Evolutionary conservation across 2,797 vertebrate genomes (phyloP).

Genomic region (Sebastiscus albofasciatus): DNA sequence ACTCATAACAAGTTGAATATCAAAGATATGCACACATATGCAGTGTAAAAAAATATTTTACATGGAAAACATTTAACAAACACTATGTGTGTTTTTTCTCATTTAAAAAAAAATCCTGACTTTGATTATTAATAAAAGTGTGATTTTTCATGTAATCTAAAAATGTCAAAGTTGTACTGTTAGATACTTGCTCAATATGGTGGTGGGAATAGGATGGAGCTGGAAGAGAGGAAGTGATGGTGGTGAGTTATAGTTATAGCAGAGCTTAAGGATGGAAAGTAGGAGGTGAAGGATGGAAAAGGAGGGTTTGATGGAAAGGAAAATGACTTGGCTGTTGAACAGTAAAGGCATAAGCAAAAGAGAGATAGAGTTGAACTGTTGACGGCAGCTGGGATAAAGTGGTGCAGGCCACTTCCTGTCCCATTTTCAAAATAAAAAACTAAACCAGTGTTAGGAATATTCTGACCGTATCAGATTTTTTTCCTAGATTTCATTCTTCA

Average conservation of each 20-base stretch:
- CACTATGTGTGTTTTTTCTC: no score
- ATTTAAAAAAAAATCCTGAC: no score
- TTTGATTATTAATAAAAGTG: no score
- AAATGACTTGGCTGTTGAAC: neutral
- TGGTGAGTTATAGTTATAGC: conserved; percentile 34
- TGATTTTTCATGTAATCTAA: no score
- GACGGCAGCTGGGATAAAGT: conserved; percentile 20
- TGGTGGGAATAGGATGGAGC: neutral
- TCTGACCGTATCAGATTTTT: neutral
- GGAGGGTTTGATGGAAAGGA: no score
- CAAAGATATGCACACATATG: no score
- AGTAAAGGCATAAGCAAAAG: neutral
- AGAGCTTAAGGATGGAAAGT: conserved; percentile 5
- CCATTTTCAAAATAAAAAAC: conserved; percentile 22
- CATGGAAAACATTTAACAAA: no score
- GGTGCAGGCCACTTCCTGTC: conserved; percentile 50
- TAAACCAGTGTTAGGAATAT: neutral
- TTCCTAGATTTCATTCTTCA: neutral
- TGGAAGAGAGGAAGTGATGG: conserved; percentile 25
- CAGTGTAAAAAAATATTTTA: no score
- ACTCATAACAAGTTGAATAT: no score
- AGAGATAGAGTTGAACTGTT: neutral
- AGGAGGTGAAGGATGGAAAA: conserved; percentile 20
- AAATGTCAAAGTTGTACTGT: no score
- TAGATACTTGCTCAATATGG: neutral